Conservation (phyloP, 2,888 invertebrate species). For the Nudaria mundana region DNA sequence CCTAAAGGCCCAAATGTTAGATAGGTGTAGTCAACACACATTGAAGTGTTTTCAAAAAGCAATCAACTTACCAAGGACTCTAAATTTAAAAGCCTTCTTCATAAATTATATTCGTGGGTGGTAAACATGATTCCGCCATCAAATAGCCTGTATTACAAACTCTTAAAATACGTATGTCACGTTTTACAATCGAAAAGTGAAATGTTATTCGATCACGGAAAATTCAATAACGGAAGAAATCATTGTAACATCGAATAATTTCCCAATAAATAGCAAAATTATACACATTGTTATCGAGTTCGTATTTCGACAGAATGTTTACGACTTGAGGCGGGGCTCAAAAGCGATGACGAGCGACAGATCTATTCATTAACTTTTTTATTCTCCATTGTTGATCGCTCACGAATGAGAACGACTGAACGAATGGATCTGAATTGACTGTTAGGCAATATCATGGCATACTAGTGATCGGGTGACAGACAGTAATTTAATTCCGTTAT, state of each 20-base stretch:
- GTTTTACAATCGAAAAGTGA: constrained; percentile 12
- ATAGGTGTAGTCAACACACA: background rate
- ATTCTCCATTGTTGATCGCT: constrained; percentile 35
- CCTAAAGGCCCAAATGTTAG: too few species aligned
- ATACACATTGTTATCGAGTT: constrained; percentile 25
- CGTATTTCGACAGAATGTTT: constrained; percentile 30
- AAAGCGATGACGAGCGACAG: constrained; percentile 36
- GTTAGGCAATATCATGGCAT: constrained; percentile 13
- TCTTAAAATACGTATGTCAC: constrained; percentile 19
- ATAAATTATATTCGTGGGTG: constrained; percentile 4
- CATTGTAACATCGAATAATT: constrained; percentile 26
- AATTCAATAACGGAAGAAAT: constrained; percentile 20
- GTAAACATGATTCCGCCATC: constrained; percentile 8
- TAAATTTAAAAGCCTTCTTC: too few species aligned
- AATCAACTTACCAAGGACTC: background rate
- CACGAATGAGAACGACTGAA: constrained; percentile 23
- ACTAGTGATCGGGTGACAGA: constrained; percentile 11
- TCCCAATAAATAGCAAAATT: constrained; percentile 38
- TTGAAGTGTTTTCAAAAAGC: background rate
- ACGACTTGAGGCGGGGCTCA: constrained; percentile 36
- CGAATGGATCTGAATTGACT: constrained; percentile 12
- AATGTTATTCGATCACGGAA: constrained; percentile 19
- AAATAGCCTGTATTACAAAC: constrained; percentile 8
- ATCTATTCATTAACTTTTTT: constrained; percentile 55
- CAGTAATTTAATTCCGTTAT: constrained; percentile 7